These are phyloP conservation scores for Therioaphis trifolii DNA, from an alignment of 2,888 invertebrate species.

Conservation along the genomic window DNA sequence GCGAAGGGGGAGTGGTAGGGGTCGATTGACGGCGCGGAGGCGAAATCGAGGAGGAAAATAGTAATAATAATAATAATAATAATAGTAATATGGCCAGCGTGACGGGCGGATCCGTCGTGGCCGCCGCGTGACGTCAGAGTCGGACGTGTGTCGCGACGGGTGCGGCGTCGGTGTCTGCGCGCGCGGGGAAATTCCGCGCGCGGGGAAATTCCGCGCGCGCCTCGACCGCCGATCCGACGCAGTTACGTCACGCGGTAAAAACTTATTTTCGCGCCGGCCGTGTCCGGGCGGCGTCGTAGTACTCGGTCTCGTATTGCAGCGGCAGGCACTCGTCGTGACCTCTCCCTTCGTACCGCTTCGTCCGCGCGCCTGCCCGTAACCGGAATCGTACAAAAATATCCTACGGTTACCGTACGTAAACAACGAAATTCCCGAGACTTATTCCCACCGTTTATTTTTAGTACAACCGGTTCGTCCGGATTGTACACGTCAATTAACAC, in stretches of 20 bases:
- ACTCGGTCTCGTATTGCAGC: too few relatives aligned
- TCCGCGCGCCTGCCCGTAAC: neutral
- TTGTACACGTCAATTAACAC: too few relatives aligned
- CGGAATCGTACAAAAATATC: too few relatives aligned
- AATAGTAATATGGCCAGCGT: too few relatives aligned
- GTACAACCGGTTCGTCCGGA: too few relatives aligned
- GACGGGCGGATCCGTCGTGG: conserved; percentile 24
- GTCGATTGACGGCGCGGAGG: neutral
- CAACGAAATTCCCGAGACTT: too few relatives aligned
- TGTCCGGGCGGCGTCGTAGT: neutral
- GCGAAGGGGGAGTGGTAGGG: conserved; percentile 1
- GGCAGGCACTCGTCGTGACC: too few relatives aligned
- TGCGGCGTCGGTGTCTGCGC: too few relatives aligned
- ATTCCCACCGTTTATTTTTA: too few relatives aligned
- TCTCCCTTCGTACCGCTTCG: too few relatives aligned
- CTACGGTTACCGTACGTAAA: too few relatives aligned
- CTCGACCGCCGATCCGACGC: conserved; percentile 32
- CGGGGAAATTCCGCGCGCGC: neutral
- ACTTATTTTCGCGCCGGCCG: neutral
- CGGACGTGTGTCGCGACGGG: neutral
- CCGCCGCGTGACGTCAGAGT: neutral
- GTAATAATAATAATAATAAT: neutral
- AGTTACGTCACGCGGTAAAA: conserved; percentile 47
- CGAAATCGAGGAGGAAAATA: conserved; percentile 30
- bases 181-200: conserved; percentile 29